Base-by-base conservation (phyloP, 2,797 vertebrate genomes). In the Sebastes hubbsi region DNA sequence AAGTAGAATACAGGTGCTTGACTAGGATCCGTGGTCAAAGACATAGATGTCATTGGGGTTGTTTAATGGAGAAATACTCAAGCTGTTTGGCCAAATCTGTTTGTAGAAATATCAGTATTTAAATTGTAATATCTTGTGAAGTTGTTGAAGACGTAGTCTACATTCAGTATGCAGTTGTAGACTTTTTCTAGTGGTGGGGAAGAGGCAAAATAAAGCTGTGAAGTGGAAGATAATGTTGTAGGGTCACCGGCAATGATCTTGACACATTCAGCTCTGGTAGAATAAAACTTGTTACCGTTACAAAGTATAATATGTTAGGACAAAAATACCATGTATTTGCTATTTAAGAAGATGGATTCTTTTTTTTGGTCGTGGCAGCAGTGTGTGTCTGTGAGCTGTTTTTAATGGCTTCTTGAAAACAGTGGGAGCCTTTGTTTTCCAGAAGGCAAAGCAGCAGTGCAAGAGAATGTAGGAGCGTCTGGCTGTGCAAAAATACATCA, bases 381-480 rank as follows among this genome's bases (percentile, higher is more conserved):
- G 24, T 68, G 62, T 72, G 38, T 77, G 63, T 82, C 65, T 84
- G 61, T 32, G 77, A 83, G 60, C 4, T 36, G 63, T 46, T 77
- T 73, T 70, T 75, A 80, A 79, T 80, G 78, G 62, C 72, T 73
- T 74, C 71, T 77, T 72, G 20, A 34, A 75, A 85, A 69, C 78
- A 81, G 75, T 80, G 55, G 76, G 60, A 82, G 77, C 36, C 38
- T 82, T 86, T 87, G 77, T 89, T 86, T 84, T 87, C 72, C 79
- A 90, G 74, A 85, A 85, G 81, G 70, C 42, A 81, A 85, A 72
- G 70, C 83, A 83, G 75, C 80, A 76, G 72, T 6, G 62, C 65
- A 60, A 29, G 29, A 78, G 36, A 60, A 46, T 49, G 61, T 16
- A 58, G 34, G 18, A 70, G 54, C 56, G 11, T 78, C 78, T 83